Evolutionary conservation across 2,113 vertebrate genomes (phyloP).

Genomic region (Boulengerochromis microlepis): DNA sequence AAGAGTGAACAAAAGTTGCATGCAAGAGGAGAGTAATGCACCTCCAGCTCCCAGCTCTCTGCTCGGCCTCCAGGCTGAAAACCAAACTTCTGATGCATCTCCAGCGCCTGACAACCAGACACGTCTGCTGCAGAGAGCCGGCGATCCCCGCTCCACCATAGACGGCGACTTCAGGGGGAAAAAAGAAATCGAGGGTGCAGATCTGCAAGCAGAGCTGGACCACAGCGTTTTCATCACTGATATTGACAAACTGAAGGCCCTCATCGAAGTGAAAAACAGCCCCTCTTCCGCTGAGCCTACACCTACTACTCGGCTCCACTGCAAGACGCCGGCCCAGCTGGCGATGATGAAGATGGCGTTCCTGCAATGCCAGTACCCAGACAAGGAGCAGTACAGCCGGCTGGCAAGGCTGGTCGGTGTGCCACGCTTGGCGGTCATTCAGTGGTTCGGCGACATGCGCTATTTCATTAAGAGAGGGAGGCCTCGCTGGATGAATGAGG

Average conservation of each 20-base stretch:
- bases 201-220: neutral
- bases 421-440: conserved; percentile 67
- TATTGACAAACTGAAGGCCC: neutral
- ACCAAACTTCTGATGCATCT: neutral
- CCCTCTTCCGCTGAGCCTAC: too few species aligned
- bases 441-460: conserved; percentile 81
- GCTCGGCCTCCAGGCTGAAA: neutral
- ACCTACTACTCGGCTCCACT: fast-evolving
- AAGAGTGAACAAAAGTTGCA: neutral
- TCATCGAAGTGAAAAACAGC: neutral
- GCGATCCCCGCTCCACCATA: neutral
- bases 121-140: neutral
- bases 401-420: conserved; percentile 65
- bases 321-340: conserved; percentile 64
- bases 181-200: neutral
- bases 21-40: neutral
- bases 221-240: neutral
- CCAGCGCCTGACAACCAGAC: neutral
- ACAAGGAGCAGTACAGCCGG: conserved; percentile 61
- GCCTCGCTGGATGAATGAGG: conserved; percentile 73
- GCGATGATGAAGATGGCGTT: conserved; percentile 73
- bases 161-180: neutral
- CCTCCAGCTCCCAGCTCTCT: neutral
- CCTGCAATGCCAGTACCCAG: conserved; percentile 74
- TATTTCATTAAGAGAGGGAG: conserved; percentile 75